Evolutionary conservation across 2,888 invertebrate species (phyloP), one percentile per base, ranked within the genome.

Genomic region (Nephrotoma appendiculata): DNA sequence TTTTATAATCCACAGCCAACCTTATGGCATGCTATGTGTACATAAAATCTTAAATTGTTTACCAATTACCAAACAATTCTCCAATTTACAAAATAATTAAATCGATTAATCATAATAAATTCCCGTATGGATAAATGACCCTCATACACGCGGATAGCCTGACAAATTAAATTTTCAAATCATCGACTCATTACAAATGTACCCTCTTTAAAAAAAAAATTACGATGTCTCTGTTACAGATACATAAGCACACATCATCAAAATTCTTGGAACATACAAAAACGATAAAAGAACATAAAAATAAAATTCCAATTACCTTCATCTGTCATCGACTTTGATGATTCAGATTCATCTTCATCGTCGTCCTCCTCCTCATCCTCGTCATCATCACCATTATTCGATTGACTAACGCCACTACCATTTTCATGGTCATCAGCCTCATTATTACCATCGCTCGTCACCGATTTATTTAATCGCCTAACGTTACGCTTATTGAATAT

Each of bases 331-430:
- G 87, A 85, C 86, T 87, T 86, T 84, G 88, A 87, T 87, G 87
- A 44, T 87, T 88, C 87, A 6, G 87, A 87, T 31, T 45, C 84
- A 57, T 87, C 87, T 84, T 87, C 85, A 9, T 88, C 87, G 52
- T 89, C 88, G 88, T 89, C 90, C 12, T 89, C 89, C 86, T 90
- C 86, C 6, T 86, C 86, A 87, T 91, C 90, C 12, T 89, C 88
- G 5, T 84, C 84, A 12, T 86, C 86, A 45, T 48, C 71, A 15
- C 11, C 41, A 15, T 88, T 86, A 42, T 43, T 19, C 48, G 31
- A n/a, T 7, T 45, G 41, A 86, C 48, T 19, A 86, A 44, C 44
- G 43, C 11, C 15, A 19, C 19, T 45, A 86, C 48, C 15, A 41
- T 57, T 86, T 9, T 57, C 52, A n/a, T 41, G 42, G 5, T 86